Evolutionary conservation across 2,888 invertebrate genomes (phyloP).

Genomic region (Netelia inedita): DNA sequence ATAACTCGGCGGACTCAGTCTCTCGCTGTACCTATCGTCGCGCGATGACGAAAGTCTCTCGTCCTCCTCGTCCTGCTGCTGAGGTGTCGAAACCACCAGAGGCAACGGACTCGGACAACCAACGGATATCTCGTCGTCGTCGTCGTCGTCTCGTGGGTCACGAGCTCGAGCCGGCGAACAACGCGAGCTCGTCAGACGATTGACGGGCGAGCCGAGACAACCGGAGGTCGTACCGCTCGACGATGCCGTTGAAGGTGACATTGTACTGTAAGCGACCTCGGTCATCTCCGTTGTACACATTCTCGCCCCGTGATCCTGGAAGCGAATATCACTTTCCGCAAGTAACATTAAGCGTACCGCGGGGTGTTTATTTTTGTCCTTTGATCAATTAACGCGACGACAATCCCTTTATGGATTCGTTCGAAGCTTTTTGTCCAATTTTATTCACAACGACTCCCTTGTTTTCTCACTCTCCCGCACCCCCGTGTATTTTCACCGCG

Average conservation of each 20-base stretch:
- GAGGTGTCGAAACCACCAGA: conserved; percentile 83
- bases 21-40: conserved; percentile 77
- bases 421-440: background rate
- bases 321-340: conserved; percentile 64
- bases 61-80: conserved; percentile 85
- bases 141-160: conserved; percentile 75
- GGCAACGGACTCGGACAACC: conserved; percentile 89
- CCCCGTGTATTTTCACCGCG: background rate
- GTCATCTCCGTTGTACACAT: conserved; percentile 85
- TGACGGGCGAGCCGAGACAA: conserved; percentile 84
- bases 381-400: background rate
- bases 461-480: background rate
- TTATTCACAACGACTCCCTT: background rate
- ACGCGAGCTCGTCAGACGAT: conserved; percentile 86
- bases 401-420: background rate
- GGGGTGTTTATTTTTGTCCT: conserved; percentile 16
- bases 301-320: conserved; percentile 71
- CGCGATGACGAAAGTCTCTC: conserved; percentile 84
- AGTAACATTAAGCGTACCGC: conserved; percentile 60
- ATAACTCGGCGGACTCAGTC: conserved; percentile 77
- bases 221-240: conserved; percentile 80
- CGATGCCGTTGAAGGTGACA: conserved; percentile 83
- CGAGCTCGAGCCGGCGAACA: conserved; percentile 83
- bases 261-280: conserved; percentile 79
- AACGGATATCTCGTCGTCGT: conserved; percentile 92